Conservation (phyloP, 2,797 vertebrate species). For the Heteromormyrus szaboi region DNA sequence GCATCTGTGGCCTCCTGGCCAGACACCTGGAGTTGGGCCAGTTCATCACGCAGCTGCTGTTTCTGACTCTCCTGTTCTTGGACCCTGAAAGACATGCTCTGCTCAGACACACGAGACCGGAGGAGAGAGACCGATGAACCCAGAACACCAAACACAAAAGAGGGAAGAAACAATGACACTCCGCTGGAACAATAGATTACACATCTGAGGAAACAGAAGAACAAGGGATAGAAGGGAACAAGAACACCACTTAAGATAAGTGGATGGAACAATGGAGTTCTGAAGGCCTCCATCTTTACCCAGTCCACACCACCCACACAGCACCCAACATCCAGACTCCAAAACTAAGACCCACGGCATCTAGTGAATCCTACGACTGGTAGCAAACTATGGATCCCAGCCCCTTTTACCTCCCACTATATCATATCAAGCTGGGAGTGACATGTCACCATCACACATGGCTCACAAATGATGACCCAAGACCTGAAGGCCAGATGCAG, state of each 20-base stretch:
- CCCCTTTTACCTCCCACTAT: not conserved
- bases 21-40: conserved; percentile 55
- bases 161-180: not conserved
- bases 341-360: not conserved
- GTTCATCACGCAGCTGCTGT: conserved; percentile 62
- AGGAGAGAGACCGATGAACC: not conserved
- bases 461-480: not conserved
- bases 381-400: not conserved
- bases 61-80: conserved; percentile 70
- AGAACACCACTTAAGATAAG: not conserved
- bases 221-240: not conserved
- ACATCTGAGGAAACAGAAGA: not conserved
- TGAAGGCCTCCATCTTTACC: not conserved
- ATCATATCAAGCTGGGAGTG: not conserved
- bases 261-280: not conserved
- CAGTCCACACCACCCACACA: not conserved
- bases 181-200: conserved; percentile 5
- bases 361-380: not conserved
- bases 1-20: conserved; percentile 59
- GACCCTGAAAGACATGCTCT: conserved; percentile 53
- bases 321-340: not conserved
- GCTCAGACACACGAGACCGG: not conserved
- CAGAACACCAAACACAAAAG: not conserved
- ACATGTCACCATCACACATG: not conserved
- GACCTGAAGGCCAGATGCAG: not conserved